phyloP scores from a whole-genome alignment of 2,797 vertebrate species.

The Lepus townsendii region DNA sequence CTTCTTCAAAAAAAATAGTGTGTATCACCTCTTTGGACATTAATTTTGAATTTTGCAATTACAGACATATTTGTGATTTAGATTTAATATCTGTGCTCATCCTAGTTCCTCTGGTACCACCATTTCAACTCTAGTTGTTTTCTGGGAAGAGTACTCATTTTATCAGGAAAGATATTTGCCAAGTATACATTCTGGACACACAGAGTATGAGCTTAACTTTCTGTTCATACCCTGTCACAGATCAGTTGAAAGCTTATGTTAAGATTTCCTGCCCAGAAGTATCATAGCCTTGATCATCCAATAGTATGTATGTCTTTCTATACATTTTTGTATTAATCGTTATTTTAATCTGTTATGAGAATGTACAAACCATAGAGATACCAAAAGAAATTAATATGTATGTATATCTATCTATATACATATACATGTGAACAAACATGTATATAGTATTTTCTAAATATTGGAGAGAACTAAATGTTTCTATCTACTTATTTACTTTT shows the following conservation, averaged over 20 bases:
- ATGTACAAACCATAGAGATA: background rate
- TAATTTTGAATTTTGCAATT: background rate
- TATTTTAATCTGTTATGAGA: background rate
- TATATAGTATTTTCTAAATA: constrained; percentile 29
- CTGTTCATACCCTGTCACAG: background rate
- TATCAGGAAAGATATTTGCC: background rate
- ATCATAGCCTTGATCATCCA: background rate
- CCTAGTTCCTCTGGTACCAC: background rate
- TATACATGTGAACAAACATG: background rate
- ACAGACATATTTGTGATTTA: background rate
- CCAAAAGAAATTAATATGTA: background rate
- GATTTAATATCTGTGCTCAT: background rate
- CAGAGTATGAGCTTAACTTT: background rate
- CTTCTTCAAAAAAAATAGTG: background rate
- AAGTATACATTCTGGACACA: too few species aligned
- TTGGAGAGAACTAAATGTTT: background rate
- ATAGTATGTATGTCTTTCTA: background rate
- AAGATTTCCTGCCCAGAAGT: background rate
- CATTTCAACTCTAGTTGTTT: background rate
- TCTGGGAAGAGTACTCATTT: background rate
- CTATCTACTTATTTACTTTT: background rate
- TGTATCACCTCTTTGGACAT: background rate
- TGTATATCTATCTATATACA: background rate
- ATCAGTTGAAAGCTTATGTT: background rate
- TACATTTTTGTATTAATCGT: background rate